A percentile compares a stretch with the other conserved stretches of the same genome.
Conservation (phyloP, 2,888 invertebrate species). For the Ochropleura leucogaster region DNA sequence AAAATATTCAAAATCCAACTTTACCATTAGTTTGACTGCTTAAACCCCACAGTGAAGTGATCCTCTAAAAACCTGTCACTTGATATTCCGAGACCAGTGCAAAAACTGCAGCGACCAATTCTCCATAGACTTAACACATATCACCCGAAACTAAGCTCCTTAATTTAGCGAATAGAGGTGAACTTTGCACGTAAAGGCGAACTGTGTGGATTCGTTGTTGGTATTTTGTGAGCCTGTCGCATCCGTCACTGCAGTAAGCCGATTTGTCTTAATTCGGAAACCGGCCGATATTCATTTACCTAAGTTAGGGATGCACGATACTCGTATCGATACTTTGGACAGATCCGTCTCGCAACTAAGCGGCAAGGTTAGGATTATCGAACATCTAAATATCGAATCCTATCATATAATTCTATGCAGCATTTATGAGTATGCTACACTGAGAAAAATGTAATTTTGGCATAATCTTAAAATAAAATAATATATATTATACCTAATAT, state of each 20-base stretch:
- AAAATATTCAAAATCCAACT: neutral
- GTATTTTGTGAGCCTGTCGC: conserved; percentile 58
- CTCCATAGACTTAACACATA: conserved; percentile 48
- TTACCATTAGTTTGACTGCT: neutral
- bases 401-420: neutral
- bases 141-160: conserved; percentile 48
- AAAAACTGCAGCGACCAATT: conserved; percentile 49
- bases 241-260: conserved; percentile 70
- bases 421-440: neutral
- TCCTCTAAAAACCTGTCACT: conserved; percentile 6
- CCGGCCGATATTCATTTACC: conserved; percentile 75
- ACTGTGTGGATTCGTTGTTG: conserved; percentile 60
- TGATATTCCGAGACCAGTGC: conserved; percentile 17
- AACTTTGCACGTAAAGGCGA: conserved; percentile 53
- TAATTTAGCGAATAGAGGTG: conserved; percentile 56
- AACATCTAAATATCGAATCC: neutral
- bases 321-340: neutral
- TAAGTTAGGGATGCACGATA: conserved; percentile 41
- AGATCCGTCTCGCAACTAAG: neutral
- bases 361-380: neutral
- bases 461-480: too few relatives aligned
- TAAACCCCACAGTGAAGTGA: conserved; percentile 9
- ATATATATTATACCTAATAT: too few relatives aligned
- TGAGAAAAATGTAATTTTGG: too few relatives aligned
- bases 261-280: conserved; percentile 79